Percentiles rank a stretch among this genome's conserved stretches.
These are phyloP conservation scores for Steatocranus sp. DNA, from an alignment of 2,797 vertebrate species.

Conservation along the genomic window DNA sequence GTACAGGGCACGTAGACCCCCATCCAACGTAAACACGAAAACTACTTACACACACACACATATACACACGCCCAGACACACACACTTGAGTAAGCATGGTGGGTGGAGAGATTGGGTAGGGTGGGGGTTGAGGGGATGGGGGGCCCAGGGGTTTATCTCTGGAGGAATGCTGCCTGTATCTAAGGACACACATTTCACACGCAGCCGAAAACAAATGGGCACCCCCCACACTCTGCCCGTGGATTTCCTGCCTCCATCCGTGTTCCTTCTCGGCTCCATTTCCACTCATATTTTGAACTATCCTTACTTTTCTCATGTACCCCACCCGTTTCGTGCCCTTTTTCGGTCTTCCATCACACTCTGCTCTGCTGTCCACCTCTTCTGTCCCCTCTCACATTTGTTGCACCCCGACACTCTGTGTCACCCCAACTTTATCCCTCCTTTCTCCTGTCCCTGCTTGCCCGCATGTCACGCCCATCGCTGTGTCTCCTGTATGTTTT, in stretches of 20 bases:
- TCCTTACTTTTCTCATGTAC: not conserved
- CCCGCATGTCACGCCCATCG: conserved; percentile 53
- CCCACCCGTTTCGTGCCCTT: not conserved
- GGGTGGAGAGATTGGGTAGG: conserved; percentile 64
- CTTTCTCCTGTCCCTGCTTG: conserved; percentile 53
- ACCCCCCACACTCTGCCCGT: not conserved
- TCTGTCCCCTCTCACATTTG: conserved; percentile 17
- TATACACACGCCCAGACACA: conserved; percentile 21
- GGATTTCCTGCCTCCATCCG: not conserved
- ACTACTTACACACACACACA: conserved; percentile 7
- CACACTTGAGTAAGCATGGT: conserved; percentile 68
- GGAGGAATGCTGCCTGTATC: conserved; percentile 78
- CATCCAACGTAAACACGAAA: conserved; percentile 57
- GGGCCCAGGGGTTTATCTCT: conserved; percentile 77
- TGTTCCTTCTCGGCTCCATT: not conserved
- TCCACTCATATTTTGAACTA: not conserved
- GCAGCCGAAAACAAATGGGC: conserved; percentile 42
- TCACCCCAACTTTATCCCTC: conserved; percentile 51
- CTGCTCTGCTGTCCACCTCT: conserved; percentile 20
- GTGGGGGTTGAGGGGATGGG: conserved; percentile 51
- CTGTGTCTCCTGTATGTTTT: conserved; percentile 64
- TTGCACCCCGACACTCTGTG: conserved; percentile 7
- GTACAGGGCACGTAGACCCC: conserved; percentile 57
- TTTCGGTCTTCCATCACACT: not conserved
- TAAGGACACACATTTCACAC: conserved; percentile 74